A percentile compares a stretch with the other conserved stretches of the same genome.
phyloP scores from a whole-genome alignment of 1,140 invertebrate genomes.

The Tetragnatha versicolor region DNA sequence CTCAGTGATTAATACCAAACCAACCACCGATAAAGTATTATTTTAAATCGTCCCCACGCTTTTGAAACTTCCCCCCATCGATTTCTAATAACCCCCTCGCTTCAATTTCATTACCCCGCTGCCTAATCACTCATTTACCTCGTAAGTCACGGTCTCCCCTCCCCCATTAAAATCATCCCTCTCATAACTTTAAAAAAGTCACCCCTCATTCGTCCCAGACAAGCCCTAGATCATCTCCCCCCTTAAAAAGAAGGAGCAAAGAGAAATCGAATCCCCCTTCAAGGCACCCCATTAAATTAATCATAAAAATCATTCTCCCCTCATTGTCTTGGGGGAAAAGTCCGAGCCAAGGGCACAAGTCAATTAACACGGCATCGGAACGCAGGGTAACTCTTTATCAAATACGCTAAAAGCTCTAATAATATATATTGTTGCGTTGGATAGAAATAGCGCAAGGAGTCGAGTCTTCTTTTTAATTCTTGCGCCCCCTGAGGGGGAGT shows the following conservation, averaged over 20 bases:
- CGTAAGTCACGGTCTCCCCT: no score
- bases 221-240: neutral
- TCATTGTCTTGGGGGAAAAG: neutral
- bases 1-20: no score
- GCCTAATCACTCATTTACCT: neutral
- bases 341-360: conserved; percentile 19
- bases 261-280: neutral
- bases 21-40: no score
- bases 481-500: neutral
- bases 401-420: conserved; percentile 43
- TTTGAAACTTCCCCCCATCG: neutral
- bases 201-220: neutral
- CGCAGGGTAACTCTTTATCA: conserved; percentile 28
- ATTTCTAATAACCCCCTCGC: neutral
- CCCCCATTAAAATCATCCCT: neutral
- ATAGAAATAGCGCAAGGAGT: neutral
- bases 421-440: conserved; percentile 3
- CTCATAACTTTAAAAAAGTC: neutral
- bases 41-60: no score
- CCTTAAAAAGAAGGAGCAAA: neutral
- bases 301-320: conserved; percentile 21
- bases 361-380: conserved; percentile 36
- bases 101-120: neutral
- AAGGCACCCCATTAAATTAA: conserved; percentile 19
- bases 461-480: conserved; percentile 34